These are phyloP conservation scores for Haliclystus octoradiatus DNA, from an alignment of 30 jellyfish, hydroid and myxozoan genomes.

Conservation along the genomic window DNA sequence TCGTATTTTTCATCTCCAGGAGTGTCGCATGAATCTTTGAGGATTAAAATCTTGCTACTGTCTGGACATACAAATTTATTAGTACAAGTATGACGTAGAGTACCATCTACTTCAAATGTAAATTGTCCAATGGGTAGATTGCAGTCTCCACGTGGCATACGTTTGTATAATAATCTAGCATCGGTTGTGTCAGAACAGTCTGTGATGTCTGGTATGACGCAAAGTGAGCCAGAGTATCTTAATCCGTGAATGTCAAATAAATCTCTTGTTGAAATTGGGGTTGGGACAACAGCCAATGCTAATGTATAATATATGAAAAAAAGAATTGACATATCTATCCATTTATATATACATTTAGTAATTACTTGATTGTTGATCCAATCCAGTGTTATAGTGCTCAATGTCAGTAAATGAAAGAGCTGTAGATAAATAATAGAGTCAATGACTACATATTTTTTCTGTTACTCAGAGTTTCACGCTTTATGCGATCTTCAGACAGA, in stretches of 20 bases:
- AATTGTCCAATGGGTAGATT: constrained; percentile 16
- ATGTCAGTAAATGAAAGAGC: no score
- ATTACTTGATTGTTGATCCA: no score
- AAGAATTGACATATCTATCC: no score
- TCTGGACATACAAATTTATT: constrained; percentile 38
- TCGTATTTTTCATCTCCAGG: constrained; percentile 22
- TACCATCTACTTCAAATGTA: constrained; percentile 26
- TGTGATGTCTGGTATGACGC: constrained; percentile 33
- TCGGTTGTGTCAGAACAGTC: constrained; percentile 33
- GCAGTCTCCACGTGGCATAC: constrained; percentile 16
- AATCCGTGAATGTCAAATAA: constrained; percentile 34
- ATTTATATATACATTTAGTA: no score
- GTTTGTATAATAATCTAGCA: constrained; percentile 3
- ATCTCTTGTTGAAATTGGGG: constrained; percentile 51
- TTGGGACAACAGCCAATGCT: constrained; percentile 25
- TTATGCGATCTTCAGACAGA: no score
- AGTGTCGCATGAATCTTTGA: constrained; percentile 3
- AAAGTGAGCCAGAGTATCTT: constrained; percentile 27
- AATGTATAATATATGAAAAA: neutral
- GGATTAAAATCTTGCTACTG: constrained; percentile 5
- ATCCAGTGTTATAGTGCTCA: no score
- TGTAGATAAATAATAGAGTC: no score
- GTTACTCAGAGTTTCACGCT: no score
- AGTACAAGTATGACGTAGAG: constrained; percentile 34
- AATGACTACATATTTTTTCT: no score